Base-by-base conservation (phyloP, 1,140 invertebrate species). In the Pemphigus obesinymphae region DNA sequence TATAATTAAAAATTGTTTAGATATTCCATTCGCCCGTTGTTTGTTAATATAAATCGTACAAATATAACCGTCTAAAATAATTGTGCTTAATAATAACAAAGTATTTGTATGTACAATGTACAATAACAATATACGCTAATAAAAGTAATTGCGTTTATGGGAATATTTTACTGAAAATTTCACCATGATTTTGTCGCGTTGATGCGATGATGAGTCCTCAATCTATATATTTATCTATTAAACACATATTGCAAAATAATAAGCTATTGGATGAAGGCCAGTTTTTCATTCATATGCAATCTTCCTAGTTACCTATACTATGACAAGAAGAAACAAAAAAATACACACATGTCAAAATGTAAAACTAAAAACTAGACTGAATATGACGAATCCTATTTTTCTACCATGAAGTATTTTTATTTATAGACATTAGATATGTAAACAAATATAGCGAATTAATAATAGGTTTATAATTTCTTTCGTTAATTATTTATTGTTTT, bases 271-370 rank as follows among this genome's bases (percentile, higher is more conserved):
- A 43, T 50, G 26, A 20, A 73, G 43, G 70, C 70, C 70, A 73
- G 70, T 31, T 50, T 8, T 73, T 73, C 70, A 73, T 73, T 73
- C 43, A 73, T 73, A 1, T 50, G 4, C 45, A 50, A 73, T 50
- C 43, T 31, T 50, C 8, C 15, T 15, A 34, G 61, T 68, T 23
- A 40, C 15, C 5, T 68, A 68, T 23, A 48, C 17, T 29, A 73
- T 17, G 11, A 50, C 15, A 20, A 48, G n/a, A 34, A 73, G 29
- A 31, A 17, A 68, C 7, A 68, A 68, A 17, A 58, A 23, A 58
- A 26, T 7, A 58, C 10, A 29, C 53, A 1, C 6, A n/a, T 58
- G 53, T 58, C 3, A 26, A 26, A 58, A 29, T 11, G 2, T 29
- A 58, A 8, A 70, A 73, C 26, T 20, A 45, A 11, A 31, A 50